These are phyloP conservation scores for Macrophya alboannulata DNA, from an alignment of 2,888 invertebrate genomes.

Conservation along the genomic window DNA sequence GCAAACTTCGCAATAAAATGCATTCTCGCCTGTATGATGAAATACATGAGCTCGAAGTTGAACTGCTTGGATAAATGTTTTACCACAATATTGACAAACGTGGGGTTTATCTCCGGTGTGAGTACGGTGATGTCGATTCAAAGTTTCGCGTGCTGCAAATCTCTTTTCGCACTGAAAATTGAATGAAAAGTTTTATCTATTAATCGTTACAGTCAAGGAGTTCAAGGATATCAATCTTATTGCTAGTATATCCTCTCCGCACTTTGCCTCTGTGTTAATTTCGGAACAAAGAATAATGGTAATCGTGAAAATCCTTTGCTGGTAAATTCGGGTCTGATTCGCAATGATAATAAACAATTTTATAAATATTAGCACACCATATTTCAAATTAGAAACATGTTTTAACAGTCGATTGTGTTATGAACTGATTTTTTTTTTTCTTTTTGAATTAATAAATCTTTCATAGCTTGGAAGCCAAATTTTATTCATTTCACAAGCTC, in stretches of 20 bases:
- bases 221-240: neutral
- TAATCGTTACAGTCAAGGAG: constrained; percentile 18
- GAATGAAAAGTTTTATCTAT: neutral
- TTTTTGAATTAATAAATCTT: neutral
- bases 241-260: neutral
- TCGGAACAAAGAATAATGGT: neutral
- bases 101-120: constrained; percentile 83
- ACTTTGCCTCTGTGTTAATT: neutral
- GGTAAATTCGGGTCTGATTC: neutral
- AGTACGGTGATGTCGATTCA: constrained; percentile 88
- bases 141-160: constrained; percentile 92
- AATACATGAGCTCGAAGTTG: constrained; percentile 91
- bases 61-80: constrained; percentile 92
- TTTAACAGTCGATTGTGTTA: too few species aligned
- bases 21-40: constrained; percentile 88
- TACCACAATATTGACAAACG: constrained; percentile 86
- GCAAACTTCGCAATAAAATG: constrained; percentile 85
- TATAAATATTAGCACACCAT: neutral
- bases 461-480: neutral
- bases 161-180: constrained; percentile 86
- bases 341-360: neutral
- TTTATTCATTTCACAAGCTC: neutral
- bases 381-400: neutral
- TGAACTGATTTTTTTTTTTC: neutral
- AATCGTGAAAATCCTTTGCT: neutral